These are phyloP conservation scores for Gallinago jamesoni DNA, from an alignment of 2,113 vertebrate genomes.

Conservation along the genomic window DNA sequence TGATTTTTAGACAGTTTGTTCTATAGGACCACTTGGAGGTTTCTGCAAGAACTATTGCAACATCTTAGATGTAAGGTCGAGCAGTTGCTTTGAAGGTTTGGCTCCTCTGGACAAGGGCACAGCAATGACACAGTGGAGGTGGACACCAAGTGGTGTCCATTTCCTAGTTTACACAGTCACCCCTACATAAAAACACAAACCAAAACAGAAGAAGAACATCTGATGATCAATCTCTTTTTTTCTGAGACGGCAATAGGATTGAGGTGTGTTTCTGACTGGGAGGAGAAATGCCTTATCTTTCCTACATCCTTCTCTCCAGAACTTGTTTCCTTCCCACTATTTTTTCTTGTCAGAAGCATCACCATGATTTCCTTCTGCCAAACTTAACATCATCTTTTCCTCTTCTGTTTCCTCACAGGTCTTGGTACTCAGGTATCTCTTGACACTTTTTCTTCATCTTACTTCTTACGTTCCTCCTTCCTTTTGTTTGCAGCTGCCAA, in stretches of 20 bases:
- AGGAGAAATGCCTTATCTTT: slow-evolving; percentile 1
- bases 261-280: not conserved
- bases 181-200: not conserved
- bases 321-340: not conserved
- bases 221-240: not conserved
- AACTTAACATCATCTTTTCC: not conserved
- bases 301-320: not conserved
- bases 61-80: not conserved
- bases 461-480: not conserved
- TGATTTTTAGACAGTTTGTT: not conserved
- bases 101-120: not conserved
- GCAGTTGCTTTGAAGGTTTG: not conserved
- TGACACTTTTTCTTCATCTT: not conserved
- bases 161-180: not conserved
- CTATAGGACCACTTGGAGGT: not conserved
- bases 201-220: not conserved
- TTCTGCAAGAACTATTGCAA: not conserved
- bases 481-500: slow-evolving; percentile 37
- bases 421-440: not conserved
- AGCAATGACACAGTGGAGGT: not conserved
- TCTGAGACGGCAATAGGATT: not conserved
- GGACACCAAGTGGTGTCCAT: not conserved
- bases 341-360: not conserved
- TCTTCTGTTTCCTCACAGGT: not conserved
- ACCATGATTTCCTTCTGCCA: not conserved